Evolutionary conservation across 1,140 invertebrate genomes (phyloP), one percentile per base, ranked within the genome.

Genomic region (Drosophila ironensis): DNA sequence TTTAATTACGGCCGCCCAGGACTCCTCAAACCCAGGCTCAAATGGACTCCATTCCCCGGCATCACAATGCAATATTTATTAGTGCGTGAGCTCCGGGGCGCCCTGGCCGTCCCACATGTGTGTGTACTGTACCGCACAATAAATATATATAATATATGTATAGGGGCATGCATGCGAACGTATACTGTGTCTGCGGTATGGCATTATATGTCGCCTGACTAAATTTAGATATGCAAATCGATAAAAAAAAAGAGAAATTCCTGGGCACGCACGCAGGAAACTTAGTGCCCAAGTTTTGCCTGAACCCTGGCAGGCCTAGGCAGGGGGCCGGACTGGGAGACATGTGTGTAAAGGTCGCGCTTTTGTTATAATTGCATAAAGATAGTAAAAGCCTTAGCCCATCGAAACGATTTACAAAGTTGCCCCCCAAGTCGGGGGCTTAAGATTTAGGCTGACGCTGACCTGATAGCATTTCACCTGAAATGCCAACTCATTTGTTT

Each of bases 61-160:
- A 74, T 66, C 71, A 61, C 76, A 80, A 75, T 80, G 76, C 70
- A 80, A 80, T 81, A 80, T 81, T 80, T 81, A 80, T 81, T 80
- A 67, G 50, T 60, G 61, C 74, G 68, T 78, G 74, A 59, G 59
- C 25, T 33, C 9, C 45, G 41, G 72, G 35, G 42, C 59, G 42
- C 59, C 50, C 68, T 42, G 59, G 37, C 50, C 76, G 37, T 40
- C 54, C 28, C 45, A 37, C 24, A 33, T 59, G 27, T 14, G 19
- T 52, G n/a, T n/a, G 22, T 9, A 28, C 19, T 25, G 20, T 41
- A 28, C 33, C 14, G 7, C 53, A 67, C 52, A 66, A 46, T 41
- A 67, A 27, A 50, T 20, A 27, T 57, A 35, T 56, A 22, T 53
- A 37, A 5, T 8, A 16, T 37, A 37, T 37, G 14, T 16, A 7